Conservation (phyloP, 2,888 invertebrate genomes). For the Ophion slaviceki region DNA sequence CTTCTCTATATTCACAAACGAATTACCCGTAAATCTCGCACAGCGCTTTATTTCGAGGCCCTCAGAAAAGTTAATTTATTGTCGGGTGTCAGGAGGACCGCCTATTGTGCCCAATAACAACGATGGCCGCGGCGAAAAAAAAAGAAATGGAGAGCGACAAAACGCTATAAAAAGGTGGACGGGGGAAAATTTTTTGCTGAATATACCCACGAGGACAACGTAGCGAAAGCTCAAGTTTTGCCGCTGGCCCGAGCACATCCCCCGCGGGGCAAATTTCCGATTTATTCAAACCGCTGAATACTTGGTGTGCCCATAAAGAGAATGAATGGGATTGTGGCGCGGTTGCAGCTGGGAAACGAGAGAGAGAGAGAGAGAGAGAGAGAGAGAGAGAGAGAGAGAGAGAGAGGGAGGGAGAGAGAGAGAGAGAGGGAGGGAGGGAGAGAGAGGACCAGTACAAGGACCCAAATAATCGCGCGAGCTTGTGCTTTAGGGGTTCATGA, state of each 20-base stretch:
- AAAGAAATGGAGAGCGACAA: constrained; percentile 21
- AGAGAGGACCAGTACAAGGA: constrained; percentile 29
- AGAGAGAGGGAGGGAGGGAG: no score
- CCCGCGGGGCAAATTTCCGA: constrained; percentile 78
- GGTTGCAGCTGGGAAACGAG: constrained; percentile 69
- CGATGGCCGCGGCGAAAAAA: constrained; percentile 23
- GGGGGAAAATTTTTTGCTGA: not conserved
- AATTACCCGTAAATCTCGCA: constrained; percentile 34
- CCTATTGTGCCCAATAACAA: constrained; percentile 16
- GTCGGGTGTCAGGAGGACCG: constrained; percentile 42
- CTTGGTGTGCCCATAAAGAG: constrained; percentile 81
- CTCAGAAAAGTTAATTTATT: constrained; percentile 37
- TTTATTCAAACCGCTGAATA: constrained; percentile 81
- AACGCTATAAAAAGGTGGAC: constrained; percentile 19
- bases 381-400: not conserved
- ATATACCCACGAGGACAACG: constrained; percentile 3
- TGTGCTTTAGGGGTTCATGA: constrained; percentile 79
- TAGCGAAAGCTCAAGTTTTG: constrained; percentile 30
- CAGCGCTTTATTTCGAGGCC: constrained; percentile 10
- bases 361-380: constrained; percentile 12
- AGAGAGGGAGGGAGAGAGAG: not conserved
- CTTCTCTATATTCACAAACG: constrained; percentile 28
- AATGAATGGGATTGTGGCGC: constrained; percentile 80
- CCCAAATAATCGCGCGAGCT: constrained; percentile 75
- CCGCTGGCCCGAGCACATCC: constrained; percentile 43